phyloP scores from a whole-genome alignment of 2,797 vertebrate species.

The Pangasius djambal region DNA sequence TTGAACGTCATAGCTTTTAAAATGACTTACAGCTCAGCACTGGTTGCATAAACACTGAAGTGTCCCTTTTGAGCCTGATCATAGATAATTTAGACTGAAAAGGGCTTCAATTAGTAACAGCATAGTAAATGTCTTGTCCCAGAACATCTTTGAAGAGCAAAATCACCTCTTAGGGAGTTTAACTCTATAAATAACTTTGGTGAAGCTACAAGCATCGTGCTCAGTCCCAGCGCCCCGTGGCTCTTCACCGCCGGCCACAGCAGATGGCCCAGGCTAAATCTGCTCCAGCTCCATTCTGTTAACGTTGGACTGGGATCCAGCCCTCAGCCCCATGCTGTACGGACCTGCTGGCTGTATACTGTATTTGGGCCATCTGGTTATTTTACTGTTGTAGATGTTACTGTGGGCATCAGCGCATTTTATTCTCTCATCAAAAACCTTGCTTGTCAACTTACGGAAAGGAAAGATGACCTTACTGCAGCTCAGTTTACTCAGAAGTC shows the following conservation, averaged over 20 bases:
- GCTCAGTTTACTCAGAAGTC: background rate
- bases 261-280: conserved; percentile 46
- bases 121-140: background rate
- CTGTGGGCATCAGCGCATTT: conserved; percentile 2
- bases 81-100: conserved; percentile 8
- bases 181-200: conserved; percentile 32
- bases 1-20: background rate
- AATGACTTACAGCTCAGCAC: background rate
- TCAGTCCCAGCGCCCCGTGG: conserved; percentile 32
- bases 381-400: conserved; percentile 15
- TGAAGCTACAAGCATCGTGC: conserved; percentile 6
- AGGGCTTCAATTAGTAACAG: background rate
- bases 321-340: conserved; percentile 43
- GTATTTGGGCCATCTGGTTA: conserved; percentile 47
- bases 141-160: background rate
- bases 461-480: background rate
- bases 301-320: conserved; percentile 40
- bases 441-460: background rate
- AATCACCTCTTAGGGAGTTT: background rate
- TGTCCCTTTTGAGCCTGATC: background rate
- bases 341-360: conserved; percentile 30
- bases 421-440: background rate
- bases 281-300: conserved; percentile 50
- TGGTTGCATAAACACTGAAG: background rate
- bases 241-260: conserved; percentile 41